A percentile compares a stretch with the other conserved stretches of the same genome.
Conservation (phyloP, 2,113 vertebrate genomes). For the Datnioides undecimradiatus region DNA sequence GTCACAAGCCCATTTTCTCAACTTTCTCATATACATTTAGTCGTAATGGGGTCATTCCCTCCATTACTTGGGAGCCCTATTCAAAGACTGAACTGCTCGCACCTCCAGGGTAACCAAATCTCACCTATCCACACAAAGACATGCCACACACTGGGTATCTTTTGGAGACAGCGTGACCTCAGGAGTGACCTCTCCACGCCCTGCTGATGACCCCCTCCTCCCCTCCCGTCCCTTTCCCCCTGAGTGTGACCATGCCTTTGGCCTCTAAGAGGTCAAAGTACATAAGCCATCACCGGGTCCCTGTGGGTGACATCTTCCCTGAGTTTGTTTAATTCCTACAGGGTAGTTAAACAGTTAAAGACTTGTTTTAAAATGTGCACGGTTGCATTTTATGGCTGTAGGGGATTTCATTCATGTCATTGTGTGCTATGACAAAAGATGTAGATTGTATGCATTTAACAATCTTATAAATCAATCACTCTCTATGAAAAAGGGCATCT, state of each 20-base stretch:
- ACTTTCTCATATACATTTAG: conserved; percentile 39
- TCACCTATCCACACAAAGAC: conserved; percentile 81
- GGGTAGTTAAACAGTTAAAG: conserved; percentile 35
- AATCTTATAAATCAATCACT: conserved; percentile 50
- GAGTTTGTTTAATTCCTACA: conserved; percentile 27
- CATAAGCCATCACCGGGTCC: conserved; percentile 59
- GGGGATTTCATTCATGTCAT: conserved; percentile 35
- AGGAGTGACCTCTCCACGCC: conserved; percentile 69
- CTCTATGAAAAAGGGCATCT: neutral
- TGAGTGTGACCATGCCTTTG: conserved; percentile 81
- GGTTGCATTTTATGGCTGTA: conserved; percentile 22
- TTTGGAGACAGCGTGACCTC: conserved; percentile 62
- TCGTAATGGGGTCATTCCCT: conserved; percentile 58
- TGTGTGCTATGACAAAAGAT: conserved; percentile 19
- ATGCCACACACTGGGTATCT: conserved; percentile 69
- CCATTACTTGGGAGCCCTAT: conserved; percentile 44
- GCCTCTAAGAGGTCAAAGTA: conserved; percentile 73
- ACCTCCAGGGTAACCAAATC: conserved; percentile 68
- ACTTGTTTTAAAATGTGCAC: conserved; percentile 21
- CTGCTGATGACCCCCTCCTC: conserved; percentile 72
- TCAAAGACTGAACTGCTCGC: conserved; percentile 47
- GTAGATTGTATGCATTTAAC: conserved; percentile 29
- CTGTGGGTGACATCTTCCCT: conserved; percentile 68
- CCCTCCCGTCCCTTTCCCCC: conserved; percentile 34
- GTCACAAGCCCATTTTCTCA: conserved; percentile 15